Conservation (phyloP, 2,797 vertebrate genomes). For the Poecile montanus region DNA sequence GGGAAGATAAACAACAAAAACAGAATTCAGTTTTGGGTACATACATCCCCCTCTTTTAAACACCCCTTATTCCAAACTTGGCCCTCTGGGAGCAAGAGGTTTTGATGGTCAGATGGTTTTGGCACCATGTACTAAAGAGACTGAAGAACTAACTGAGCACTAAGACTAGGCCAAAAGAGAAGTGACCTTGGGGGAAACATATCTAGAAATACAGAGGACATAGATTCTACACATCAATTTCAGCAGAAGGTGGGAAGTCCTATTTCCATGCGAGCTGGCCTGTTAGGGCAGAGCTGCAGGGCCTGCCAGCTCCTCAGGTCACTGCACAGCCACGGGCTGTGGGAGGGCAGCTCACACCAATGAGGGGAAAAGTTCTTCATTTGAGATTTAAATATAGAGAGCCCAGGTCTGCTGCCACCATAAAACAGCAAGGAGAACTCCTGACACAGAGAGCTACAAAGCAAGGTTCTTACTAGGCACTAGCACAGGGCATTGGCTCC, state of each 20-base stretch:
- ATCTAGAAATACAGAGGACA: background rate
- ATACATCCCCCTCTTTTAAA: background rate
- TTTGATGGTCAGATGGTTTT: background rate
- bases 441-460: background rate
- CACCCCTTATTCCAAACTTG: background rate
- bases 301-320: background rate
- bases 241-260: background rate
- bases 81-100: background rate
- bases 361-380: rapidly evolving
- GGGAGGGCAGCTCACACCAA: background rate
- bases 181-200: background rate
- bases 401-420: background rate
- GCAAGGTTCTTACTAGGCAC: background rate
- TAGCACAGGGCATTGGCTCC: background rate
- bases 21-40: background rate
- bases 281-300: background rate
- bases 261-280: background rate
- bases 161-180: background rate
- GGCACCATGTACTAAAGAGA: background rate
- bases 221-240: background rate
- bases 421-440: background rate
- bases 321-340: rapidly evolving
- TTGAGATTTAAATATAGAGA: background rate
- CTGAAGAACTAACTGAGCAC: background rate
- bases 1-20: background rate